Evolutionary conservation across 2,888 invertebrate genomes (phyloP), one percentile per base, ranked within the genome.

Genomic region (Micoletzkya japonica): DNA sequence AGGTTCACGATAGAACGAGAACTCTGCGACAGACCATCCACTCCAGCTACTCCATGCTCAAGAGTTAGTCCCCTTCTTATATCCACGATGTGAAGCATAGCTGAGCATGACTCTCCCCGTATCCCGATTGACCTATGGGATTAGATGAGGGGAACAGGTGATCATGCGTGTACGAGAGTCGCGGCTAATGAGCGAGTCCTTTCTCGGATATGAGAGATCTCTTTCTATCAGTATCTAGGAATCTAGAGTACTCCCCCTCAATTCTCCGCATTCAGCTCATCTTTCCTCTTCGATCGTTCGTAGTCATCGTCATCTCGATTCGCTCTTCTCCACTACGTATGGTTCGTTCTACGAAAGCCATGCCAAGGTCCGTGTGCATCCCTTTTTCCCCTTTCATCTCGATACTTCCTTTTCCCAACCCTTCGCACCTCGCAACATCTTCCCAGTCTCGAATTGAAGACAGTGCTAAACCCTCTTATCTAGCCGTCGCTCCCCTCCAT

Each of bases 321-420:
- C 66, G 2, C 56, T 66, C 26, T 66, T 66, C 56, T 37, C 37
- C 0, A 36, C 36, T 1, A 66, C 66, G 2, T 66, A 66, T 56
- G 66, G 66, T 1, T 36, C 56, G 24, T 66, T 66, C 66, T 66
- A 66, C 56, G 66, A 54, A 37, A 39, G 36, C 20, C 30, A 66
- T 36, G 39, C 54, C 26, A 66, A 66, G 56, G 66, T 66, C 7
- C 7, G 26, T 17, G n/a, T n/a, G 28, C 3, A 34, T 52, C 28
- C n/a, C 36, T 17, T 64, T 36, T 37, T 30, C 14, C 10, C 4
- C 34, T 3, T 14, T 10, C 52, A 32, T 36, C 39, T 52, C 37
- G 20, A 36, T 66, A 26, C 36, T 4, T 50, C 64, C 30, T n/a
- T 61, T 32, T 58, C 34, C 10, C 10, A n/a, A 10, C 10, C 37